These are phyloP conservation scores for Okamejei kenojei DNA, from an alignment of 2,797 vertebrate species.

Conservation along the genomic window DNA sequence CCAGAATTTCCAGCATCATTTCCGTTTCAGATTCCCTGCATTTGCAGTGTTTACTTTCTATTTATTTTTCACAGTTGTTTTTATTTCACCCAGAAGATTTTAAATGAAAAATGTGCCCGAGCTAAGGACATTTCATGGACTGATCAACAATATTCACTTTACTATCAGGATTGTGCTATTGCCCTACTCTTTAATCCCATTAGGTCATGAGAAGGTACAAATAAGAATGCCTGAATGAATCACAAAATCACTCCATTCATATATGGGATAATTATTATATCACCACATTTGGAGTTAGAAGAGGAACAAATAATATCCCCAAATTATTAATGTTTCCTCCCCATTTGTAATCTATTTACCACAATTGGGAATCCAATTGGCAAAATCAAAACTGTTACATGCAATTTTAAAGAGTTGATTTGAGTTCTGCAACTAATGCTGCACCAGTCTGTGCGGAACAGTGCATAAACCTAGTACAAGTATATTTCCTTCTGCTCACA, in stretches of 20 bases:
- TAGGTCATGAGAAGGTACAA: background rate
- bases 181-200: background rate
- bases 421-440: background rate
- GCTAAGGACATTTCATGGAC: background rate
- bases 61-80: background rate
- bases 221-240: background rate
- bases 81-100: background rate
- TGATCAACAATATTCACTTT: background rate
- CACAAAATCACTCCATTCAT: background rate
- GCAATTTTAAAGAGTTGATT: too few relatives aligned
- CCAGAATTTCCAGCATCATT: background rate
- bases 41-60: background rate
- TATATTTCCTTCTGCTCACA: background rate
- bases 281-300: too few relatives aligned
- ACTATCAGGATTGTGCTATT: background rate
- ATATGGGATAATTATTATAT: too few relatives aligned
- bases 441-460: background rate
- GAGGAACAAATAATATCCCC: background rate
- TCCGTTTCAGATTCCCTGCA: background rate
- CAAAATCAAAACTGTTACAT: background rate
- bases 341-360: background rate
- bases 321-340: background rate
- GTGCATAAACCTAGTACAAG: background rate
- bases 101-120: background rate
- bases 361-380: background rate